Percentiles rank a stretch among this genome's conserved stretches.
phyloP scores from a whole-genome alignment of 1,140 invertebrate genomes.

The Philopotamus ludificatus region DNA sequence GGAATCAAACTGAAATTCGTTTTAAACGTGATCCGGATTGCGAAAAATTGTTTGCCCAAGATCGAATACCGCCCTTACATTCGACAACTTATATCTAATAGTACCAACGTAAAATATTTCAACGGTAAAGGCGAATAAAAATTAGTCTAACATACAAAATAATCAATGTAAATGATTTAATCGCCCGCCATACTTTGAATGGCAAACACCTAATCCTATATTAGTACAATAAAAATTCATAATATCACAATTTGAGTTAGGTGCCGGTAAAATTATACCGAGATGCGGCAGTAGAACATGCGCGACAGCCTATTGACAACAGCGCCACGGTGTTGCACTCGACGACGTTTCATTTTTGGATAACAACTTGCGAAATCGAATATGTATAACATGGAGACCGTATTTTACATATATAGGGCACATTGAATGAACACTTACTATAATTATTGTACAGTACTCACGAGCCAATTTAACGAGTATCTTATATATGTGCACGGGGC shows the following conservation, averaged over 20 bases:
- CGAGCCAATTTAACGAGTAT: neutral
- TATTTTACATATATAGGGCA: neutral
- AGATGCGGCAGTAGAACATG: slow-evolving; percentile 24
- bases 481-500: no score
- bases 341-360: neutral
- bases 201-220: neutral
- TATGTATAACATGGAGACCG: neutral
- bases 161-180: slow-evolving; percentile 1
- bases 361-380: no score
- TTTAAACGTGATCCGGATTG: no score
- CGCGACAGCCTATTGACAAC: slow-evolving; percentile 5
- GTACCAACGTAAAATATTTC: neutral
- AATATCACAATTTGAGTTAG: slow-evolving; percentile 43
- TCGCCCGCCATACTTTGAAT: neutral
- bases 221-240: slow-evolving; percentile 36
- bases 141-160: neutral
- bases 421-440: neutral
- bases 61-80: no score
- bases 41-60: no score
- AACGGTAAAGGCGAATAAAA: neutral
- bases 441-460: slow-evolving; percentile 4
- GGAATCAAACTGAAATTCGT: no score
- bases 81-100: no score
- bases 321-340: neutral
- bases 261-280: slow-evolving; percentile 27